Conservation (phyloP, 2,888 invertebrate species). For the Synergus gifuensis region DNA sequence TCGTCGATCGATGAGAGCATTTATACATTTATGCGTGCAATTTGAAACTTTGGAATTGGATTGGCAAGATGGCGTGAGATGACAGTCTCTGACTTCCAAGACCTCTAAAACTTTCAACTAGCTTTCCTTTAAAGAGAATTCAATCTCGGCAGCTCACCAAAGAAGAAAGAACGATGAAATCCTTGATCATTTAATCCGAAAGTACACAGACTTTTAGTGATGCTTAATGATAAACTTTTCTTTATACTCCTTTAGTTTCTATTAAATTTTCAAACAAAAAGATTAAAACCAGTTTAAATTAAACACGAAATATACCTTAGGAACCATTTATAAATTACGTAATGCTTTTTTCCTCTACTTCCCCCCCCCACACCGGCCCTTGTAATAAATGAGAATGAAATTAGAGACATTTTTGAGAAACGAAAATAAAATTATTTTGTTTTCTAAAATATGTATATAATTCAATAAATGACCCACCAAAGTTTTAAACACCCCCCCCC, state of each 20-base stretch:
- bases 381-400: too few relatives aligned
- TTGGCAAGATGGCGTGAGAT: constrained; percentile 57
- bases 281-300: too few relatives aligned
- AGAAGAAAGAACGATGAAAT: constrained; percentile 46
- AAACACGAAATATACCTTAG: too few relatives aligned
- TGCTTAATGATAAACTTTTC: constrained; percentile 33
- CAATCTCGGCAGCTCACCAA: constrained; percentile 37
- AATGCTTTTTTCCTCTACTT: too few relatives aligned
- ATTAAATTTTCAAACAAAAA: neutral
- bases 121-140: constrained; percentile 48
- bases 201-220: constrained; percentile 12
- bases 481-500: too few relatives aligned
- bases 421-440: too few relatives aligned
- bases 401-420: too few relatives aligned
- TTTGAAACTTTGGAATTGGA: constrained; percentile 70
- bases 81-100: constrained; percentile 41
- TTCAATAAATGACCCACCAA: too few relatives aligned
- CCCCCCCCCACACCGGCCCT: too few relatives aligned
- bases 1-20: constrained; percentile 24
- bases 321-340: too few relatives aligned
- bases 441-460: too few relatives aligned
- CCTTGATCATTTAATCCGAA: constrained; percentile 39
- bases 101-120: constrained; percentile 62
- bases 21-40: constrained; percentile 53
- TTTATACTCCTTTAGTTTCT: neutral